Evolutionary conservation across 2,797 vertebrate species (phyloP).

Genomic region (Pseudochaenichthys georgianus): DNA sequence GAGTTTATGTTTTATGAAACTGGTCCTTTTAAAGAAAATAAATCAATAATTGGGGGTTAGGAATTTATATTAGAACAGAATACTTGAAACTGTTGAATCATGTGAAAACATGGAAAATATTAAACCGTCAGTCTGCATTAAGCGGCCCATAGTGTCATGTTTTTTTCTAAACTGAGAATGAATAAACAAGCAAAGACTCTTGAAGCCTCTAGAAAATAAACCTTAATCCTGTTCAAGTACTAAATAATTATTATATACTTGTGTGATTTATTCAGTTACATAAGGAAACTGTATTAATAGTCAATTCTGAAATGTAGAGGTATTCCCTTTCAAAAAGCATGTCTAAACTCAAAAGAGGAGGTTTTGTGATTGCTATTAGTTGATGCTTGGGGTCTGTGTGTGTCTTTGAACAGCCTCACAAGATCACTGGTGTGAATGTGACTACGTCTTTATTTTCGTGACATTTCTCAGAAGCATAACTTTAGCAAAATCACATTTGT

Average conservation of each 20-base stretch:
- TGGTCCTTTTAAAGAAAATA: background rate
- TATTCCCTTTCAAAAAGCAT: background rate
- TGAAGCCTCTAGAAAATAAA: background rate
- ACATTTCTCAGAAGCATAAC: conserved; percentile 60
- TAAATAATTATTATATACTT: background rate
- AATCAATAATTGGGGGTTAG: background rate
- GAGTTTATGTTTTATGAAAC: background rate
- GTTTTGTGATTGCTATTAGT: conserved; percentile 3
- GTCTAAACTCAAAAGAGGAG: background rate
- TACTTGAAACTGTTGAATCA: background rate
- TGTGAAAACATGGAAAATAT: background rate
- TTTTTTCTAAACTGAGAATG: too few relatives aligned
- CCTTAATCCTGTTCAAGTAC: too few relatives aligned
- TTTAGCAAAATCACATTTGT: conserved; percentile 54
- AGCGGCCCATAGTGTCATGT: background rate
- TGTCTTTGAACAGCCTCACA: conserved; percentile 20
- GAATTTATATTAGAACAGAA: background rate
- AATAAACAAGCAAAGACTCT: background rate
- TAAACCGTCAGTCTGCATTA: background rate
- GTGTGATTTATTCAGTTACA: background rate
- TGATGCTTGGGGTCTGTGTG: conserved; percentile 11
- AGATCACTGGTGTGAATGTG: conserved; percentile 21
- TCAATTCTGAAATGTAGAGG: background rate
- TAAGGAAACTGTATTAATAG: background rate
- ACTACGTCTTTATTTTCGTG: conserved; percentile 44